These are phyloP conservation scores for Campaea margaritaria DNA, from an alignment of 2,888 invertebrate species.

Conservation along the genomic window DNA sequence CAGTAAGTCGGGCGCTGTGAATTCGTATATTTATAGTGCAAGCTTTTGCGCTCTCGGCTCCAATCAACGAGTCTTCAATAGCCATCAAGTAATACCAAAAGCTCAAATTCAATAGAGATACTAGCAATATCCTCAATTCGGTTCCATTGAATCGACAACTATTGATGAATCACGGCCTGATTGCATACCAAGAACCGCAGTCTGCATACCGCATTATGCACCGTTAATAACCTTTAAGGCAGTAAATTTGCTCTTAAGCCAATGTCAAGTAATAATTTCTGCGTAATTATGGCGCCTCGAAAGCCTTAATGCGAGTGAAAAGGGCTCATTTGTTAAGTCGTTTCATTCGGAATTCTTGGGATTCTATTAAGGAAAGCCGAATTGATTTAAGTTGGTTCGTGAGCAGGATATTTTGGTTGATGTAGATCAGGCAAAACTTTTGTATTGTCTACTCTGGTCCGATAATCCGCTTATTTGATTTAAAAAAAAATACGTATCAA, in stretches of 20 bases:
- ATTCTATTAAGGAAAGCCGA: constrained; percentile 40
- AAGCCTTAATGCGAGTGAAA: constrained; percentile 54
- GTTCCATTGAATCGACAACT: constrained; percentile 37
- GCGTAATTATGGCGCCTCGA: constrained; percentile 60
- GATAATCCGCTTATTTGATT: no score
- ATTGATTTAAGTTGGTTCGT: constrained; percentile 15
- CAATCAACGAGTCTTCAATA: background rate
- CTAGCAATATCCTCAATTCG: constrained; percentile 35
- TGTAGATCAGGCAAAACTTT: no score
- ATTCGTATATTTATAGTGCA: no score
- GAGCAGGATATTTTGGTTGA: background rate
- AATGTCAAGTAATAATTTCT: constrained; percentile 59
- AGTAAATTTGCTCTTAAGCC: constrained; percentile 63
- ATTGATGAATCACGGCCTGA: constrained; percentile 64
- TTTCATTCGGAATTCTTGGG: constrained; percentile 27
- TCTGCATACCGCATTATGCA: constrained; percentile 59
- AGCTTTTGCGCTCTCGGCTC: no score
- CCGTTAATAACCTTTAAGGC: constrained; percentile 69
- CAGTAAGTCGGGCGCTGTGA: no score
- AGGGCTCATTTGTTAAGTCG: constrained; percentile 54
- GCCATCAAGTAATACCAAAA: background rate
- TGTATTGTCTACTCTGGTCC: no score
- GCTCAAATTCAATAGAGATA: constrained; percentile 18
- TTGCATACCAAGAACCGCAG: constrained; percentile 63
- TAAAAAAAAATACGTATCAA: no score